Conservation (phyloP, 2,113 vertebrate genomes). For the Scolopax mira region DNA sequence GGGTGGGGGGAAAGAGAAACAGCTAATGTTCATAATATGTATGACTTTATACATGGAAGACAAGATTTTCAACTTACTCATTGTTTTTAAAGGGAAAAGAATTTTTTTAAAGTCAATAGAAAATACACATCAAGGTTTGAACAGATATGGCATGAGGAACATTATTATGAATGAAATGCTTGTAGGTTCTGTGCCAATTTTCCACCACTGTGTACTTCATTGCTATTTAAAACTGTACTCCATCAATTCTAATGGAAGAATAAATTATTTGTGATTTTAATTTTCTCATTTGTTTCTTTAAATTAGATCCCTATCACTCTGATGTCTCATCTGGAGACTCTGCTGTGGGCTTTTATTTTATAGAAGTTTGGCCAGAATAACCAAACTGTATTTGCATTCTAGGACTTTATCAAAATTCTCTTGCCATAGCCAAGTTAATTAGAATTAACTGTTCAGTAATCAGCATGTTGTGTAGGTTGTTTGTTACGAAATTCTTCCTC, state of each 20-base stretch:
- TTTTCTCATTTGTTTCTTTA: slow-evolving; percentile 79
- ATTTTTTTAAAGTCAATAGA: slow-evolving; percentile 30
- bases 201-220: slow-evolving; percentile 85
- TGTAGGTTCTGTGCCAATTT: slow-evolving; percentile 79
- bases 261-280: slow-evolving; percentile 92
- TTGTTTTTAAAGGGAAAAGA: slow-evolving; percentile 55
- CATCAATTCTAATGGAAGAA: slow-evolving; percentile 82
- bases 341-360: slow-evolving; percentile 68
- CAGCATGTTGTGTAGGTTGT: slow-evolving; percentile 81
- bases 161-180: slow-evolving; percentile 70
- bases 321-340: slow-evolving; percentile 73
- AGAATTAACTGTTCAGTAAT: slow-evolving; percentile 86
- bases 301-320: slow-evolving; percentile 75
- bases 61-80: slow-evolving; percentile 30
- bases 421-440: slow-evolving; percentile 81
- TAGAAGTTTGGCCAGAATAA: slow-evolving; percentile 65
- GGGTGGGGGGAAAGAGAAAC: not conserved
- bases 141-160: slow-evolving; percentile 56
- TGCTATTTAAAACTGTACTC: slow-evolving; percentile 94
- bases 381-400: slow-evolving; percentile 70
- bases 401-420: slow-evolving; percentile 82
- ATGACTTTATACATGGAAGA: slow-evolving; percentile 6
- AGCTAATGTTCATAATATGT: not conserved
- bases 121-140: slow-evolving; percentile 64
- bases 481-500: slow-evolving; percentile 75